These are phyloP conservation scores for Ifrita kowaldi DNA, from an alignment of 2,113 vertebrate genomes.

Conservation along the genomic window DNA sequence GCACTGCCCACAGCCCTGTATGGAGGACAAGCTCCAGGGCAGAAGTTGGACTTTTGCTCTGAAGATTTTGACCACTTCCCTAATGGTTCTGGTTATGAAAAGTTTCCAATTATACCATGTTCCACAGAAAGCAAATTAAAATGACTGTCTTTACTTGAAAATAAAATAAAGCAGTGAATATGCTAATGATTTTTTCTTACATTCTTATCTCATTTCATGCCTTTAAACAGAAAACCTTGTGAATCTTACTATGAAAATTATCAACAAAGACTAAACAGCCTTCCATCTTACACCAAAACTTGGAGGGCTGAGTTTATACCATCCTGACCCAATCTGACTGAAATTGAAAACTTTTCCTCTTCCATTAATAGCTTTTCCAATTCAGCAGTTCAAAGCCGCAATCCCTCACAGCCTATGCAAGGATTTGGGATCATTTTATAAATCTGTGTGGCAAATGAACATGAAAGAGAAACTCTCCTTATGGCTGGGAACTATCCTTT, in stretches of 20 bases:
- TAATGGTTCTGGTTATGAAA: slow-evolving; percentile 15
- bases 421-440: slow-evolving; percentile 58
- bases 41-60: slow-evolving; percentile 1
- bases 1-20: neutral
- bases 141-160: slow-evolving; percentile 16
- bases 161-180: neutral
- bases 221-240: slow-evolving; percentile 50
- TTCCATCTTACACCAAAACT: slow-evolving; percentile 30
- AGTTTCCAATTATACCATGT: neutral
- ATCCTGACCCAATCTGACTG: slow-evolving; percentile 41
- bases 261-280: slow-evolving; percentile 34
- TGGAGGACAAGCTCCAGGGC: neutral
- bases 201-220: slow-evolving; percentile 56
- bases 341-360: slow-evolving; percentile 32
- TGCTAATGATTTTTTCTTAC: slow-evolving; percentile 32
- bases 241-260: slow-evolving; percentile 34
- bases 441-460: slow-evolving; percentile 52
- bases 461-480: slow-evolving; percentile 29
- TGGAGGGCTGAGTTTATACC: slow-evolving; percentile 26
- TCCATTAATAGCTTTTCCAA: slow-evolving; percentile 47
- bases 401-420: slow-evolving; percentile 47
- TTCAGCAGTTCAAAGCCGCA: slow-evolving; percentile 39
- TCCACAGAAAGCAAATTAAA: slow-evolving; percentile 53
- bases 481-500: slow-evolving; percentile 16
- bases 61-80: slow-evolving; percentile 26